phyloP scores from a whole-genome alignment of 2,113 vertebrate genomes.

The Blennius ocellaris region DNA sequence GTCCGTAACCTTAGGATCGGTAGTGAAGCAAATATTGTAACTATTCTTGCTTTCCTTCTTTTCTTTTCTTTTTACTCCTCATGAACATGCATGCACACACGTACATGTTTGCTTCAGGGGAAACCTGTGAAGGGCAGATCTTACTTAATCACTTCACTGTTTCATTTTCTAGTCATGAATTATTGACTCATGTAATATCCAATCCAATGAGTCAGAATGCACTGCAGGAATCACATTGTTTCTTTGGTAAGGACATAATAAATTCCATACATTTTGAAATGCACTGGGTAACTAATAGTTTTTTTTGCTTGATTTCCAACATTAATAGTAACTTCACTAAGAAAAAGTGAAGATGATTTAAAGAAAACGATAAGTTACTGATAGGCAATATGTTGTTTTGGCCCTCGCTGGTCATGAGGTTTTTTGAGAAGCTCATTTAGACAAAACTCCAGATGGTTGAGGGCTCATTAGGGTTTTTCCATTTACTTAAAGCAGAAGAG shows the following conservation, averaged over 20 bases:
- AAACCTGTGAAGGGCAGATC: conserved; percentile 44
- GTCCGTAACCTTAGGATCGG: conserved; percentile 44
- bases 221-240: background rate
- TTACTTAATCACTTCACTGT: conserved; percentile 51
- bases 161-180: conserved; percentile 64
- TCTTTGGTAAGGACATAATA: conserved; percentile 22
- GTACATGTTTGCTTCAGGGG: conserved; percentile 6
- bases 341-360: background rate
- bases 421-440: conserved; percentile 45
- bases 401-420: conserved; percentile 52
- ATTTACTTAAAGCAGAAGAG: conserved; percentile 25
- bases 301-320: conserved; percentile 2
- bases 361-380: background rate
- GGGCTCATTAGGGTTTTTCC: conserved; percentile 49
- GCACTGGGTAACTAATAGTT: background rate
- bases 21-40: conserved; percentile 11
- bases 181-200: conserved; percentile 61
- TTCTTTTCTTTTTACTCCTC: background rate
- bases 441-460: conserved; percentile 58
- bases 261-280: conserved; percentile 30
- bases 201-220: conserved; percentile 1
- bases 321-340: background rate
- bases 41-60: too few species aligned
- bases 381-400: conserved; percentile 22
- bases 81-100: conserved; percentile 4